Base-by-base conservation (phyloP, 2,888 invertebrate genomes). In the Trissonchulus sp. region DNA sequence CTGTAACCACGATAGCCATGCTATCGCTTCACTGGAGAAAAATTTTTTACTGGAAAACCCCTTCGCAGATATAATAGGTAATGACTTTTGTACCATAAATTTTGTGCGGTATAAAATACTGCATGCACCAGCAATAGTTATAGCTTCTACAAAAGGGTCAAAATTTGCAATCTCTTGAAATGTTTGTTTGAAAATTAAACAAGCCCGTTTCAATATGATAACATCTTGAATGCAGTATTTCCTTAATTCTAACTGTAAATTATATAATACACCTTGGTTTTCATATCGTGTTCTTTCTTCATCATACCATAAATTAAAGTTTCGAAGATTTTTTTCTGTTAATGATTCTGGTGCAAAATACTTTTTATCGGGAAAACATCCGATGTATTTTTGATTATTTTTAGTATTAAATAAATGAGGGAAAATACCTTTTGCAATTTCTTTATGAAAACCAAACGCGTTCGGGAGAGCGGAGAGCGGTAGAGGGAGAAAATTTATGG, bases 141-240 rank as follows among this genome's bases (percentile, higher is more conserved):
- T n/a, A 34, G n/a, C 37, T 8, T 69, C 8, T 36, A 3, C 71
- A 69, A 69, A 36, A 15, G 37, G 34, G 34, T 69, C 36, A 34
- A 69, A 34, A 33, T 36, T 15, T n/a, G n/a, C 37, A 35, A 28
- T 69, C 34, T 31, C 36, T 8, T 36, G n/a, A 69, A 31, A 69
- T 28, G 34, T 36, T 35, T 69, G 33, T 3, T n/a, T 3, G 34
- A 69, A 69, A 8, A 30, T 34, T 69, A 33, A 23, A 37, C 71
- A 69, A 18, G 71, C 71, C 8, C n/a, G 23, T 69, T 36, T n/a
- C 8, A 23, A 36, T 3, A 69, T 37, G 3, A 35, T n/a, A 33
- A 69, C 71, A 34, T 69, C 71, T 36, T 69, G 33, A 18, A 69
- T 69, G 34, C 71, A 69, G 36, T 69, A 69, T 35, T 34, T 35